phyloP scores from a whole-genome alignment of 37 sponge, comb jelly and placozoan species.

The Hormiphora californensis region DNA sequence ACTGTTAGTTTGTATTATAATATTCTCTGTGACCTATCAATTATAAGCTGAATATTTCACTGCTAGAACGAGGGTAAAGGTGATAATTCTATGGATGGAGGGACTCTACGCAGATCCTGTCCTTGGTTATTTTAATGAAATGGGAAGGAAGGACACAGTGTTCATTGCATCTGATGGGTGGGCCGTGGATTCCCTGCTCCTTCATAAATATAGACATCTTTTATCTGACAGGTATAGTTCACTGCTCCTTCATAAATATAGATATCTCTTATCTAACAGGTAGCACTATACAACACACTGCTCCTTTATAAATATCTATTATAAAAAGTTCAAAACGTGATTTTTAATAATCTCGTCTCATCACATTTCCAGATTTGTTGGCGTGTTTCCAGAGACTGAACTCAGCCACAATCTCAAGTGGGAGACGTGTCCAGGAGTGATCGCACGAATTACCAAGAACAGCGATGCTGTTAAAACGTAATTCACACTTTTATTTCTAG shows the following conservation, averaged over 20 bases:
- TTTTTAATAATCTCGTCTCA: too few relatives aligned
- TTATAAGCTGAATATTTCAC: too few relatives aligned
- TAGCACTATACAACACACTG: background rate
- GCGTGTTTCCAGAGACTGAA: too few relatives aligned
- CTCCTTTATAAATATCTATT: background rate
- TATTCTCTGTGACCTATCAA: too few relatives aligned
- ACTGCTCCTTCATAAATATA: background rate
- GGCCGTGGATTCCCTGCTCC: background rate
- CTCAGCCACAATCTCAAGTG: too few relatives aligned
- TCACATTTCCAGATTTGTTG: too few relatives aligned
- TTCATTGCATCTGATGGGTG: conserved; percentile 41
- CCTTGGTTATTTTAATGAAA: background rate
- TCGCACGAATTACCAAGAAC: too few relatives aligned
- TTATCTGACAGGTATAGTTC: background rate
- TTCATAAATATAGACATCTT: background rate
- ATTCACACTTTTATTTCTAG: too few relatives aligned
- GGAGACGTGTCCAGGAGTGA: too few relatives aligned
- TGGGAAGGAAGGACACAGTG: conserved; percentile 24
- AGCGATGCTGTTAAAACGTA: too few relatives aligned
- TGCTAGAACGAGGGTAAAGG: background rate
- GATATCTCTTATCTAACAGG: background rate
- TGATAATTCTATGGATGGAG: conserved; percentile 41
- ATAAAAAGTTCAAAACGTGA: too few relatives aligned
- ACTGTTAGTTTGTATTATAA: too few relatives aligned
- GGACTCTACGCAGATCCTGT: background rate